Evolutionary conservation across 2,797 vertebrate genomes (phyloP).

Genomic region (Muscicapa comitata): DNA sequence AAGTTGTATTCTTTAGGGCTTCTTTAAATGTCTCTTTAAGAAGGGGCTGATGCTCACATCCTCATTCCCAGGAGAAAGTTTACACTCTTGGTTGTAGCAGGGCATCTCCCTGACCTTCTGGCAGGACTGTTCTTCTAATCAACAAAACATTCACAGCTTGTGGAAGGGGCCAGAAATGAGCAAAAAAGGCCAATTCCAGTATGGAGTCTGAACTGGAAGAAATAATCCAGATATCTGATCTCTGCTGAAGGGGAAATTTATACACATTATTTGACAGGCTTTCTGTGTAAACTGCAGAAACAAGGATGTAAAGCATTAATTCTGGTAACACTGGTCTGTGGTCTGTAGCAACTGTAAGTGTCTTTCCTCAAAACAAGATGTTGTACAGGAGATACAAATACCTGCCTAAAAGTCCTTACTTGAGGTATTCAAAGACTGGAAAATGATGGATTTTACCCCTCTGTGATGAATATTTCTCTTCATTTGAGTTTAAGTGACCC

Average conservation of each 20-base stretch:
- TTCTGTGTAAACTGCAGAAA: not conserved
- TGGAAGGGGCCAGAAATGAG: not conserved
- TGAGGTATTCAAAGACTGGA: not conserved
- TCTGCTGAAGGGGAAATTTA: not conserved
- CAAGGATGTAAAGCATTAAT: not conserved
- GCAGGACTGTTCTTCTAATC: not conserved
- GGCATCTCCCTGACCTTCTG: not conserved
- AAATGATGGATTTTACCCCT: not conserved
- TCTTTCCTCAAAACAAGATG: not conserved
- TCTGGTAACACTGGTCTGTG: not conserved
- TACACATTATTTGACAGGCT: not conserved
- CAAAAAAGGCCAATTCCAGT: not conserved
- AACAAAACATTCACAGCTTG: fast-evolving
- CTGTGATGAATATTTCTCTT: not conserved
- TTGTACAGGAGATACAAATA: not conserved
- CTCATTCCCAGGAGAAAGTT: not conserved
- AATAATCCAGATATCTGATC: not conserved
- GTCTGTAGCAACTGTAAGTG: not conserved
- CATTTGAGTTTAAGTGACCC: not conserved
- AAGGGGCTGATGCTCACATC: not conserved
- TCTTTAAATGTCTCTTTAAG: not conserved
- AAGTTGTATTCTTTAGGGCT: not conserved
- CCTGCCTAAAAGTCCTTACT: not conserved
- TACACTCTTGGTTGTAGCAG: not conserved
- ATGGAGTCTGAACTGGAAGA: not conserved